Conservation (phyloP, 2,113 vertebrate genomes). For the Syngnathoides biaculeatus region DNA sequence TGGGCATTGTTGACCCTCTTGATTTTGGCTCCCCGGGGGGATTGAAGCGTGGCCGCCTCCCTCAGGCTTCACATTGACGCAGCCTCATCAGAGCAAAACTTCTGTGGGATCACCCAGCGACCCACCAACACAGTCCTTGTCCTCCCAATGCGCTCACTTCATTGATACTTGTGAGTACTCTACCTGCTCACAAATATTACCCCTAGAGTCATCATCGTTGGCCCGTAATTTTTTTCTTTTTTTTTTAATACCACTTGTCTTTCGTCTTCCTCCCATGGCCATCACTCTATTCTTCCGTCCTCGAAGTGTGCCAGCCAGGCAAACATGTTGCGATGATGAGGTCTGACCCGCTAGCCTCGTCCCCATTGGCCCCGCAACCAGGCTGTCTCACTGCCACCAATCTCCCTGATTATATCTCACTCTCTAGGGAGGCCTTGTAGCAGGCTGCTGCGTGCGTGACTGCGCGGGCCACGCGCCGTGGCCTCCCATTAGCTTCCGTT, state of each 20-base stretch:
- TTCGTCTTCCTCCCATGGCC: background rate
- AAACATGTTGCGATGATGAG: conserved; percentile 60
- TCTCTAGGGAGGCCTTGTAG: conserved; percentile 64
- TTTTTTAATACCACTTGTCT: background rate
- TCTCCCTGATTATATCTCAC: conserved; percentile 66
- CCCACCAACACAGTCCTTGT: background rate
- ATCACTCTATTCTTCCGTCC: background rate
- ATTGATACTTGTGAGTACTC: background rate
- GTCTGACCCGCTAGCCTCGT: conserved; percentile 55
- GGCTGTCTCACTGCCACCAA: conserved; percentile 55
- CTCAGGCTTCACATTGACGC: conserved; percentile 18
- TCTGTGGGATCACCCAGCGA: background rate
- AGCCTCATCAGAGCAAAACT: conserved; percentile 16
- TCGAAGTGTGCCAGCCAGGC: conserved; percentile 42
- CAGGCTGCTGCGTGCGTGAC: conserved; percentile 14
- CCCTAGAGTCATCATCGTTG: background rate
- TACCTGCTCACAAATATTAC: conserved; percentile 11
- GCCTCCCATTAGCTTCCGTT: conserved; percentile 67
- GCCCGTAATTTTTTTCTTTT: background rate
- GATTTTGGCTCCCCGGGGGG: conserved; percentile 40
- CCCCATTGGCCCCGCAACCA: conserved; percentile 55
- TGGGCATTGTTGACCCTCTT: conserved; percentile 54
- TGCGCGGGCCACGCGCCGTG: conserved; percentile 17
- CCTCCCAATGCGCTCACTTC: background rate
- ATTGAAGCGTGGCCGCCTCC: conserved; percentile 42